Percentiles rank a stretch among this genome's conserved stretches.
phyloP scores from a whole-genome alignment of 2,113 vertebrate genomes.

The Eublepharis macularius region DNA sequence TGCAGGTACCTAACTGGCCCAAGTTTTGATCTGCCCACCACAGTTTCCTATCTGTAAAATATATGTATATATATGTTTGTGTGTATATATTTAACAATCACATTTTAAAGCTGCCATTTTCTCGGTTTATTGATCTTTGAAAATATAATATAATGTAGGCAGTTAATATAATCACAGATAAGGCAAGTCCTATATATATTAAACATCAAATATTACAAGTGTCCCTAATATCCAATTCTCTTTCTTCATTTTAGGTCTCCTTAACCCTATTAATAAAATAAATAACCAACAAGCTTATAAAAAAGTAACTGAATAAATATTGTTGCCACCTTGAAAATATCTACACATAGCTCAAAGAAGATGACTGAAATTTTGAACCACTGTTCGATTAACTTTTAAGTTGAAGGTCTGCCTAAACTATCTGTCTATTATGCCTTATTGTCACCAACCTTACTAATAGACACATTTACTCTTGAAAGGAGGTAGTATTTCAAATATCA shows the following conservation, averaged over 20 bases:
- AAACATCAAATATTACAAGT: not conserved
- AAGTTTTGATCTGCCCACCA: constrained; percentile 98
- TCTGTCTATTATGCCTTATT: not conserved
- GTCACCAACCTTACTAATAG: not conserved
- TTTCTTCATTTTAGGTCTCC: not conserved
- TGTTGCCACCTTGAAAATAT: too few species aligned
- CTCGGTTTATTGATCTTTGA: not conserved
- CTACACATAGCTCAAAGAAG: too few species aligned
- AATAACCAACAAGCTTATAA: not conserved
- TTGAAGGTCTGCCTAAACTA: not conserved
- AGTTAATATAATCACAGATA: not conserved
- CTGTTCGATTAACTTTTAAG: too few species aligned
- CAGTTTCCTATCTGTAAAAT: constrained; percentile 87
- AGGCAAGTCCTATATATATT: not conserved
- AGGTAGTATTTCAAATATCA: not conserved
- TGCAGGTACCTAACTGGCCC: constrained; percentile 90
- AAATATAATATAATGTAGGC: not conserved
- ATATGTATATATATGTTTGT: too few species aligned
- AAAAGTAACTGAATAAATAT: not conserved
- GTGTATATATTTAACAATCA: constrained; percentile 14
- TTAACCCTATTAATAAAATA: not conserved
- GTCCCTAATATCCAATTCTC: not conserved
- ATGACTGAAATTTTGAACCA: too few species aligned
- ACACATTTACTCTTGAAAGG: not conserved
- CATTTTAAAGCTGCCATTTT: not conserved